Evolutionary conservation across 2,113 vertebrate genomes (phyloP).

Genomic region (Marmota monax): DNA sequence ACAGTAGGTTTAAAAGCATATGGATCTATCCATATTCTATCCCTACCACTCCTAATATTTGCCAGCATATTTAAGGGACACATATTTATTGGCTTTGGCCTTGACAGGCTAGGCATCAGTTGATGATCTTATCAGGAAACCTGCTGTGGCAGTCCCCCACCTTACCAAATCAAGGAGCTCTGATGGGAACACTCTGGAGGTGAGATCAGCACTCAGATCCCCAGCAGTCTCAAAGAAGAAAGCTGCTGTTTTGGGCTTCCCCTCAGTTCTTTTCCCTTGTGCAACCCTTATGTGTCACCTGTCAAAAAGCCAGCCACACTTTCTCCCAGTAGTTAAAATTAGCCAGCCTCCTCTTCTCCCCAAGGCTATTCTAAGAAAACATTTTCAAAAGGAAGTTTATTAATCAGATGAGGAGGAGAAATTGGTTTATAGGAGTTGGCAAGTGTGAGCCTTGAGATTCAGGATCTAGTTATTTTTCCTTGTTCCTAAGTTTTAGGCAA

Average conservation of each 20-base stretch:
- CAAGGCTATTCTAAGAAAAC: neutral
- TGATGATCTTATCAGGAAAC: neutral
- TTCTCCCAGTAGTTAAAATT: conserved; percentile 13
- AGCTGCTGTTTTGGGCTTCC: neutral
- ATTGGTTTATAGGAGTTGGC: neutral
- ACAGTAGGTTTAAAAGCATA: neutral
- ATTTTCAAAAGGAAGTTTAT: conserved; percentile 29
- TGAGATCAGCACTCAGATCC: neutral
- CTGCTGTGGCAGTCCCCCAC: neutral
- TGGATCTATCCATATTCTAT: neutral
- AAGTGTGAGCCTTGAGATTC: neutral
- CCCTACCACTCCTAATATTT: neutral
- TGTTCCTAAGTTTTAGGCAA: neutral
- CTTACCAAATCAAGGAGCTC: neutral
- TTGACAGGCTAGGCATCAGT: neutral
- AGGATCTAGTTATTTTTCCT: neutral
- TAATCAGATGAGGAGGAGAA: neutral
- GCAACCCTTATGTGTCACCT: neutral
- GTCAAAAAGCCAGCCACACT: neutral
- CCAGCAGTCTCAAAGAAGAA: neutral
- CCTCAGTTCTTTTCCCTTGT: neutral
- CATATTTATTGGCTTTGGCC: neutral
- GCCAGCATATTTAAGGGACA: neutral
- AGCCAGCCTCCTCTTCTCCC: neutral
- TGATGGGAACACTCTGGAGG: neutral